Evolutionary conservation across 2,888 invertebrate species (phyloP).

Genomic region (Cheilosia soror): DNA sequence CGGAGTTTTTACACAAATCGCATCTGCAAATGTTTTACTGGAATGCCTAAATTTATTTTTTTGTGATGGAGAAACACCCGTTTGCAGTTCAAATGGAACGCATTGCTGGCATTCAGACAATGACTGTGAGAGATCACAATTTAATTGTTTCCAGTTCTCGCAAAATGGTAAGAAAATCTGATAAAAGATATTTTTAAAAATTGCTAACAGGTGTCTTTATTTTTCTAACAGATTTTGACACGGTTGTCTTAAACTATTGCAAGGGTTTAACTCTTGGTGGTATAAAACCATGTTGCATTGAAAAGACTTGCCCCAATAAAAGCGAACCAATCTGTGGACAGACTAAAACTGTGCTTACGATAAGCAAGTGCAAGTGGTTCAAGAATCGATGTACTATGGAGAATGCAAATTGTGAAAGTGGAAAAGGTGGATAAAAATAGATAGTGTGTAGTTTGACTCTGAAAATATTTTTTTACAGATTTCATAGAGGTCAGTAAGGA

Average conservation of each 20-base stretch:
- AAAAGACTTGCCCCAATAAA: constrained; percentile 15
- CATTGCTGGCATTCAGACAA: constrained; percentile 52
- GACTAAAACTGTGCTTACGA: no score
- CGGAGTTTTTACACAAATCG: constrained; percentile 5
- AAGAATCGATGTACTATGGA: constrained; percentile 48
- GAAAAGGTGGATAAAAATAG: not conserved
- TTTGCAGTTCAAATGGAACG: constrained; percentile 54
- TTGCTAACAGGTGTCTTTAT: not conserved
- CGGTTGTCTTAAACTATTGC: constrained; percentile 31
- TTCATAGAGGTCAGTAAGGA: constrained; percentile 13
- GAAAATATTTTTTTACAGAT: not conserved
- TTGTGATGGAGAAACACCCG: constrained; percentile 34
- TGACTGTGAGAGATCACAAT: constrained; percentile 51
- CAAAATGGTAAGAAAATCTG: constrained; percentile 23
- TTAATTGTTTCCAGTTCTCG: constrained; percentile 49
- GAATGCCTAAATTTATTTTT: constrained; percentile 39
- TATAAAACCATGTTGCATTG: constrained; percentile 34
- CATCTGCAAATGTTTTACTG: constrained; percentile 27
- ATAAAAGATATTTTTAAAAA: not conserved
- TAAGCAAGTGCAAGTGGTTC: constrained; percentile 37
- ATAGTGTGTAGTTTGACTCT: not conserved
- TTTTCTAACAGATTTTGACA: constrained; percentile 45
- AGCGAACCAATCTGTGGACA: constrained; percentile 37
- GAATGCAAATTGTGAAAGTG: constrained; percentile 27
- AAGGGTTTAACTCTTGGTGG: constrained; percentile 15